A percentile compares a stretch with the other conserved stretches of the same genome.
phyloP scores from a whole-genome alignment of 2,113 vertebrate species.

The Machaerirhynchus nigripectus region DNA sequence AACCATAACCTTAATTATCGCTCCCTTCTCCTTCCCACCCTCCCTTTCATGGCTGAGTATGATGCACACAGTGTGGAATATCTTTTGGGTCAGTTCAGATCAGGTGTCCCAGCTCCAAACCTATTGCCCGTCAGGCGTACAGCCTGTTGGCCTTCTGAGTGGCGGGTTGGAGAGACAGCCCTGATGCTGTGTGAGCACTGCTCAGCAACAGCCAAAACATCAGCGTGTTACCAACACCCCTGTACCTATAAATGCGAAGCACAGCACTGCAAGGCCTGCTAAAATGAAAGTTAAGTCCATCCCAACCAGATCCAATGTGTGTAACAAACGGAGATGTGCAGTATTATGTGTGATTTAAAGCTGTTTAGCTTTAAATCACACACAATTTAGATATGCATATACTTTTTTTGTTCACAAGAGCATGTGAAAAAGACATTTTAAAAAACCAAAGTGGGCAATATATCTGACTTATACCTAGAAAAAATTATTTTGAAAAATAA shows the following conservation, averaged over 20 bases:
- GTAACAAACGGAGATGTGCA: neutral
- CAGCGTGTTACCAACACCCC: neutral
- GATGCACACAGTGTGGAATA: neutral
- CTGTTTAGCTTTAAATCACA: too few relatives aligned
- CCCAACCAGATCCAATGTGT: neutral
- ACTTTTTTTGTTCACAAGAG: neutral
- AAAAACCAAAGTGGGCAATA: neutral
- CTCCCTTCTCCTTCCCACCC: neutral
- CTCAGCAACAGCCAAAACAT: neutral
- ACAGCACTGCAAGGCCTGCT: neutral
- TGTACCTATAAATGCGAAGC: neutral
- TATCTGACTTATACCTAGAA: neutral
- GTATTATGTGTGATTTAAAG: neutral
- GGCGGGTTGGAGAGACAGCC: neutral
- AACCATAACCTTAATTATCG: rapidly evolving
- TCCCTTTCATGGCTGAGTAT: neutral
- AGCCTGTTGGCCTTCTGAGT: neutral
- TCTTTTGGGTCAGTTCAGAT: neutral
- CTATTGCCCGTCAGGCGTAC: neutral
- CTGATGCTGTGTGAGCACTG: rapidly evolving
- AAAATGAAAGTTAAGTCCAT: neutral
- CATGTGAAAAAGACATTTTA: neutral
- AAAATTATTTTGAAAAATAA: neutral
- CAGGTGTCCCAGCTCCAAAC: neutral
- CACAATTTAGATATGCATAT: neutral